Percentiles rank a stretch among this genome's conserved stretches.
phyloP scores from a whole-genome alignment of 2,888 invertebrate genomes.

The Lumbricus terrestris region DNA sequence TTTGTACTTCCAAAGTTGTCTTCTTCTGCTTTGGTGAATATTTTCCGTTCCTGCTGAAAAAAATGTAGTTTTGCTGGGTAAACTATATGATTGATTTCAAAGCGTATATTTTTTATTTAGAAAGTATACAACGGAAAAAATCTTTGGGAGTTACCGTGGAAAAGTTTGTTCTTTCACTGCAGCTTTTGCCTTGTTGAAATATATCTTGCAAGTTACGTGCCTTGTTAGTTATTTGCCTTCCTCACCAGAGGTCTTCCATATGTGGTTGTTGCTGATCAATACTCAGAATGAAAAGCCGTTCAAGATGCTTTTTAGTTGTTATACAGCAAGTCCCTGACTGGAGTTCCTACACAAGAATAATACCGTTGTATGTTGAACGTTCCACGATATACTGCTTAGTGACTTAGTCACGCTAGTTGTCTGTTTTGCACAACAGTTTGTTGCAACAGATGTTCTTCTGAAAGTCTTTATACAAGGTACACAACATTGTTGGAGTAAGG shows the following conservation, averaged over 20 bases:
- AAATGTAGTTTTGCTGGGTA: background rate
- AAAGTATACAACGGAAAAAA: background rate
- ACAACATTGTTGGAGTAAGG: no score
- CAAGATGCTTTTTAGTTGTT: background rate
- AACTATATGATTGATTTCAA: background rate
- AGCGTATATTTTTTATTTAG: background rate
- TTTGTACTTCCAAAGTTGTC: background rate
- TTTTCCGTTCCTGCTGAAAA: background rate
- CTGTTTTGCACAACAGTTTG: background rate
- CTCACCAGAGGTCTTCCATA: background rate
- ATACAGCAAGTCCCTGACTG: background rate
- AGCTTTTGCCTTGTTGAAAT: background rate
- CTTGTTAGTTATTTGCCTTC: conserved; percentile 3
- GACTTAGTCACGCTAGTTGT: no score
- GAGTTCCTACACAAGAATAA: background rate
- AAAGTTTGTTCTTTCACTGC: background rate
- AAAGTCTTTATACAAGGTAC: no score
- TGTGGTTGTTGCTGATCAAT: background rate
- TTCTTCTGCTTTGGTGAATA: background rate
- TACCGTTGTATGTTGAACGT: no score
- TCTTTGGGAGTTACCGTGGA: background rate
- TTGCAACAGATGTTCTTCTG: background rate
- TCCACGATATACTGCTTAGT: background rate
- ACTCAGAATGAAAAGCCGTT: background rate
- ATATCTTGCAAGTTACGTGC: background rate